A percentile compares a stretch with the other conserved stretches of the same genome.
phyloP scores from a whole-genome alignment of 1,140 invertebrate genomes.

The Dermatophagoides farinae region DNA sequence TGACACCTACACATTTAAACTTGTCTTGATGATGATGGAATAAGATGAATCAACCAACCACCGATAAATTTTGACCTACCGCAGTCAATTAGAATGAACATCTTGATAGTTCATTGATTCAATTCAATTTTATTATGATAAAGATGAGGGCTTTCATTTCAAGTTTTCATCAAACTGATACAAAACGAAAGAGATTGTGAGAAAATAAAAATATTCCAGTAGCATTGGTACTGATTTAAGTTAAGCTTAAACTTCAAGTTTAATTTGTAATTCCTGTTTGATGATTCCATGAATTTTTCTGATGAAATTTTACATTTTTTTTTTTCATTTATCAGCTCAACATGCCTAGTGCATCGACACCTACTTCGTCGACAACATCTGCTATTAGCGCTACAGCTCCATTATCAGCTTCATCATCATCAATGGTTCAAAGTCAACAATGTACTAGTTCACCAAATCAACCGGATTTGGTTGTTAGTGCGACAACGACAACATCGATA shows the following conservation, averaged over 20 bases:
- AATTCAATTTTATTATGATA: neutral
- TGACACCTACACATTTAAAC: too few species aligned
- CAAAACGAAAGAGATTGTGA: neutral
- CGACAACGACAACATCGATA: too few species aligned
- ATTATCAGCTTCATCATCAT: neutral
- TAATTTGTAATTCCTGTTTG: neutral
- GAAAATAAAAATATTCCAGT: neutral
- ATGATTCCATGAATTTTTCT: neutral
- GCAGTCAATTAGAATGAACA: neutral
- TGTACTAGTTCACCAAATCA: too few species aligned
- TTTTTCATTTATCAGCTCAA: neutral
- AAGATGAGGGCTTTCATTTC: neutral
- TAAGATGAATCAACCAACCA: too few species aligned
- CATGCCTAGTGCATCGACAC: slow-evolving; percentile 8
- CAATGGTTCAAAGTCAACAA: neutral
- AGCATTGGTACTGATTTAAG: neutral
- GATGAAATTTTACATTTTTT: neutral
- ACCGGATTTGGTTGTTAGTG: too few species aligned
- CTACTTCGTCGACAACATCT: neutral
- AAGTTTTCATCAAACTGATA: neutral
- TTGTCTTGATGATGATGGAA: too few species aligned
- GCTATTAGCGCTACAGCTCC: slow-evolving; percentile 1
- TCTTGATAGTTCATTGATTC: neutral
- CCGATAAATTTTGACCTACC: neutral
- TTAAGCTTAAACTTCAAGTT: neutral